A percentile compares a stretch with the other conserved stretches of the same genome.
Evolutionary conservation across 2,113 vertebrate species (phyloP).

Genomic region (Dasypus novemcinctus): DNA sequence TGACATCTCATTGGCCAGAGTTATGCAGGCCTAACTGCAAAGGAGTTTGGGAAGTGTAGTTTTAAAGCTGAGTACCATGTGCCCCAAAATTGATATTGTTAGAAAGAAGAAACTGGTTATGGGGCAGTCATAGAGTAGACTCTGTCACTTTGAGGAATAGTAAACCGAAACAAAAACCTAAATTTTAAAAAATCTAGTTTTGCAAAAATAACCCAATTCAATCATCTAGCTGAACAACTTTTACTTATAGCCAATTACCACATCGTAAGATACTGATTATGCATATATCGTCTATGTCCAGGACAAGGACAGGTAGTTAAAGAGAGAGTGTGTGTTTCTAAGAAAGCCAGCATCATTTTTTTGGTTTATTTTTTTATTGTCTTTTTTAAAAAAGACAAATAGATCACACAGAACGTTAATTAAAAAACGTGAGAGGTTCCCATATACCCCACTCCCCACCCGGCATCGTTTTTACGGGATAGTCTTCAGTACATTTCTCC

Average conservation of each 20-base stretch:
- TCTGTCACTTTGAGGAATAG: background rate
- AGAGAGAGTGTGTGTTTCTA: too few species aligned
- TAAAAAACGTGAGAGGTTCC: too few species aligned
- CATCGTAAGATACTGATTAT: background rate
- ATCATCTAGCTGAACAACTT: background rate
- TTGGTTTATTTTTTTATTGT: too few species aligned
- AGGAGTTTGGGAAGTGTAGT: constrained; percentile 22
- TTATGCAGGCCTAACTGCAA: background rate
- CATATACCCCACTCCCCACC: too few species aligned
- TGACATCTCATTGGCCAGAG: background rate
- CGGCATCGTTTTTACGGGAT: background rate
- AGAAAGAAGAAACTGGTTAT: background rate
- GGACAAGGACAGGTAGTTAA: background rate
- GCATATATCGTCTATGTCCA: background rate
- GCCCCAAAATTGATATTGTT: background rate
- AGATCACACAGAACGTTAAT: too few species aligned
- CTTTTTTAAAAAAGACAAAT: too few species aligned
- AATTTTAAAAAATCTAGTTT: background rate
- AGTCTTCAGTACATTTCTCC: background rate
- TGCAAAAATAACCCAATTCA: background rate
- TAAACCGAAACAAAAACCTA: background rate
- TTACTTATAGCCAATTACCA: background rate
- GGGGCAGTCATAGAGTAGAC: background rate
- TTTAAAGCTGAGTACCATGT: background rate
- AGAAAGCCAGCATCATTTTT: background rate